Base-by-base conservation (phyloP, 2,113 vertebrate genomes). In the Eonycteris spelaea region DNA sequence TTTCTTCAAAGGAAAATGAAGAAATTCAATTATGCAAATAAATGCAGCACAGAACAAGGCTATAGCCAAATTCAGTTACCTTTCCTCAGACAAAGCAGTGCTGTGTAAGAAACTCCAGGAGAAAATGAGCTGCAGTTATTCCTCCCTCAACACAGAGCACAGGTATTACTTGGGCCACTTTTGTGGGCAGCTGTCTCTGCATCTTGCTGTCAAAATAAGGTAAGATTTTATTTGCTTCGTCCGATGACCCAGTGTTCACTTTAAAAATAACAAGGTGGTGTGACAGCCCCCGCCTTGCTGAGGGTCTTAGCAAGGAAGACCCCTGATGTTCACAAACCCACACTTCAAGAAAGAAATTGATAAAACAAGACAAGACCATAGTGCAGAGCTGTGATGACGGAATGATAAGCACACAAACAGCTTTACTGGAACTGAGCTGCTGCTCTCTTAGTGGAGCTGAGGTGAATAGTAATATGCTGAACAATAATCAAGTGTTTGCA, bases 331-430 rank as follows among this genome's bases (percentile, higher is more conserved):
- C 70, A 40, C 59, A 86, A 78, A 86, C n/a, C 70, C 4, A 57
- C 53, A 40, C 30, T 40, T 33, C 35, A 67, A n/a, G 35, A 51
- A 33, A 82, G 35, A 43, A 90, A 33, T 19, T 43, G 73, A 59
- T 14, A 38, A 74, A 59, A 73, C 65, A 33, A 15, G 48, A 53
- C 15, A 26, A 48, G 45, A 24, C 30, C 15, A 2, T 0, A 7
- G 15, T 11, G 24, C 6, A 18, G 15, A 26, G 7, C 59, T 33
- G 13, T 0, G 6, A 5, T 10, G 3, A 2, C 8, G 7, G 53
- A 53, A 33, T 5, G 22, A 22, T 2, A 15, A 79, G 18, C 8
- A 26, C 45, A 18, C 18, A 14, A 22, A 45, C 24, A n/a, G 45
- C 30, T 51, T 63, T 24, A 53, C 24, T 61, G 65, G 40, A 79